Evolutionary conservation across 2,888 invertebrate genomes (phyloP).

Genomic region (Philereme vetulata): DNA sequence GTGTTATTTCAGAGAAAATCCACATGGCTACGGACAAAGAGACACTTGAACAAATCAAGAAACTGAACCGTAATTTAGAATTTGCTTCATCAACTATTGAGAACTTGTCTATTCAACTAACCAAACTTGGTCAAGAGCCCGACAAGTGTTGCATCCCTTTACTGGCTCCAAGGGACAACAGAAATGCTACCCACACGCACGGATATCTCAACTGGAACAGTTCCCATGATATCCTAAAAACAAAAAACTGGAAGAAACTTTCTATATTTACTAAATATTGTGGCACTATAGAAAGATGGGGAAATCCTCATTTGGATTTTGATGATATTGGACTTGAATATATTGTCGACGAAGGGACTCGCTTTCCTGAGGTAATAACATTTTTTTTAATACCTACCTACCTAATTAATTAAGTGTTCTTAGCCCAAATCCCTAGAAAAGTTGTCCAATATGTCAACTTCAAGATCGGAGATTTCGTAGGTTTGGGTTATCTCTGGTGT

Average conservation of each 20-base stretch:
- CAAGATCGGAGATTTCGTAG: too few relatives aligned
- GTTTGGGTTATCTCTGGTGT: too few relatives aligned
- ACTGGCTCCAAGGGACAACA: background rate
- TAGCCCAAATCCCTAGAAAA: too few relatives aligned
- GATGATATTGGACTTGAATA: background rate
- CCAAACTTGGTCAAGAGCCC: background rate
- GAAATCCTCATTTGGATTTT: background rate
- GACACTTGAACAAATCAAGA: conserved; percentile 3
- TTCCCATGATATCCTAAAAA: conserved; percentile 13
- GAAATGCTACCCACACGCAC: background rate
- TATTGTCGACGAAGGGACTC: conserved; percentile 5
- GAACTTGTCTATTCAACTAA: conserved; percentile 4
- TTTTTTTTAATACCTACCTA: too few relatives aligned
- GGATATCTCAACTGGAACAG: conserved; percentile 21
- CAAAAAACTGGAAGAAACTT: conserved; percentile 11
- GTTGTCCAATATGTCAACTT: too few relatives aligned
- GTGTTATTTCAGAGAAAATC: background rate
- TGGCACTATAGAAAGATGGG: conserved; percentile 2
- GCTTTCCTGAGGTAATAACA: conserved; percentile 14
- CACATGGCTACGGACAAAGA: background rate
- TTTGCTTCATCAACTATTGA: background rate
- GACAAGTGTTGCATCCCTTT: background rate
- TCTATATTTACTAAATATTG: conserved; percentile 9
- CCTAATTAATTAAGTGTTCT: too few relatives aligned
- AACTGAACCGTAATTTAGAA: conserved; percentile 2